Conservation (phyloP, 2,888 invertebrate species). For the Agrochola lota region DNA sequence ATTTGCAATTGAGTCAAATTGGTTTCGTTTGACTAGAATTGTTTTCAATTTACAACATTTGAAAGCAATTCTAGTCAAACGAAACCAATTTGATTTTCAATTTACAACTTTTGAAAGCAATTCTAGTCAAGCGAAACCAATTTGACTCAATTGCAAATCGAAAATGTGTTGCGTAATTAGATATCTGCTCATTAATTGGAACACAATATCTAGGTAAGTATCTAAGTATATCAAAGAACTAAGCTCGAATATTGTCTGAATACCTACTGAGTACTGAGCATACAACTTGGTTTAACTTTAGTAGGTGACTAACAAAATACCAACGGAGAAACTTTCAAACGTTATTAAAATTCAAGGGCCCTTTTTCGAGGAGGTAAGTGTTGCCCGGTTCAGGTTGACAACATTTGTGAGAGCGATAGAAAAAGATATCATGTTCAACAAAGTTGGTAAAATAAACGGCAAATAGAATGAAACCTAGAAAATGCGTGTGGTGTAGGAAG, state of each 20-base stretch:
- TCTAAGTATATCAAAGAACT: background rate
- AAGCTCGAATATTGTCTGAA: background rate
- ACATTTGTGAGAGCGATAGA: conserved; percentile 13
- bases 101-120: too few relatives aligned
- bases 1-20: too few relatives aligned
- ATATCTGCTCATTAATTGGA: background rate
- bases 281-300: conserved; percentile 21
- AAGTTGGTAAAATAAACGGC: background rate
- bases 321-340: conserved; percentile 39
- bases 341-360: conserved; percentile 64
- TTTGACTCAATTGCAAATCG: too few relatives aligned
- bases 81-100: too few relatives aligned
- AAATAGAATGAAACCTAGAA: background rate
- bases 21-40: too few relatives aligned
- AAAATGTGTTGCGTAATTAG: too few relatives aligned
- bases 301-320: conserved; percentile 42
- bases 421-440: background rate
- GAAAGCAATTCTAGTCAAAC: too few relatives aligned
- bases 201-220: background rate
- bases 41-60: too few relatives aligned
- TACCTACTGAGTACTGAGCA: background rate
- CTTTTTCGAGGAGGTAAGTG: conserved; percentile 19
- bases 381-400: conserved; percentile 29
- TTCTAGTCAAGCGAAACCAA: too few relatives aligned
- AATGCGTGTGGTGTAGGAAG: background rate